Conservation (phyloP, 2,113 vertebrate genomes). For the Butorides virescens region DNA sequence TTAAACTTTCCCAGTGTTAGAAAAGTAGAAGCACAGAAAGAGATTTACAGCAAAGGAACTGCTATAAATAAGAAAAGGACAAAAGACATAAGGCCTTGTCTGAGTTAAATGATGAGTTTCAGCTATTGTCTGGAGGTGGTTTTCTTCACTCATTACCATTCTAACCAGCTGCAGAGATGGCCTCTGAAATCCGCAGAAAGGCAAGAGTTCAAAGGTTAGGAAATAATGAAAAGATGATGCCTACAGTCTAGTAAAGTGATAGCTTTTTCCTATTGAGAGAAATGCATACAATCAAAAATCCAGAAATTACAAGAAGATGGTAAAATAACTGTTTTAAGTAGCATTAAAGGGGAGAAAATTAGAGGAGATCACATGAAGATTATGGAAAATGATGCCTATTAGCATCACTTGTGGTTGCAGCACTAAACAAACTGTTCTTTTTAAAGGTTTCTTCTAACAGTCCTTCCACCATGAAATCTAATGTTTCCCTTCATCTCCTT, state of each 20-base stretch:
- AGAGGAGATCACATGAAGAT: not conserved
- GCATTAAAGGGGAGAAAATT: not conserved
- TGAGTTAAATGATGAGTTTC: not conserved
- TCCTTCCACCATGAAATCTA: not conserved
- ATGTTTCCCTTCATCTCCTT: not conserved
- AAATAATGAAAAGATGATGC: slow-evolving; percentile 2
- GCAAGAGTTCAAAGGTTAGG: not conserved
- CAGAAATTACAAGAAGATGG: not conserved
- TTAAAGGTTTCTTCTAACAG: not conserved
- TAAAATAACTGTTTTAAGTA: not conserved
- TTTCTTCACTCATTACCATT: not conserved
- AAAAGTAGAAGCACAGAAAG: not conserved
- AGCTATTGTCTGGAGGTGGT: not conserved
- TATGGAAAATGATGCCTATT: not conserved
- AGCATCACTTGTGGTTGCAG: not conserved
- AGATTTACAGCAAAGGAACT: not conserved
- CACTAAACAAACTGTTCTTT: not conserved
- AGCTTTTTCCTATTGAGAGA: not conserved
- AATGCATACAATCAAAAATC: not conserved
- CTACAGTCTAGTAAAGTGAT: not conserved
- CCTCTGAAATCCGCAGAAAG: slow-evolving; percentile 3
- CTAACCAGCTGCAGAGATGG: not conserved
- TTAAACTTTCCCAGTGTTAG: not conserved
- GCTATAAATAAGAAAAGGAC: not conserved
- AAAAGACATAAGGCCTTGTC: not conserved